Percentiles rank a stretch among this genome's conserved stretches.
Conservation (phyloP, 2,113 vertebrate species). For the Lepus americanus region DNA sequence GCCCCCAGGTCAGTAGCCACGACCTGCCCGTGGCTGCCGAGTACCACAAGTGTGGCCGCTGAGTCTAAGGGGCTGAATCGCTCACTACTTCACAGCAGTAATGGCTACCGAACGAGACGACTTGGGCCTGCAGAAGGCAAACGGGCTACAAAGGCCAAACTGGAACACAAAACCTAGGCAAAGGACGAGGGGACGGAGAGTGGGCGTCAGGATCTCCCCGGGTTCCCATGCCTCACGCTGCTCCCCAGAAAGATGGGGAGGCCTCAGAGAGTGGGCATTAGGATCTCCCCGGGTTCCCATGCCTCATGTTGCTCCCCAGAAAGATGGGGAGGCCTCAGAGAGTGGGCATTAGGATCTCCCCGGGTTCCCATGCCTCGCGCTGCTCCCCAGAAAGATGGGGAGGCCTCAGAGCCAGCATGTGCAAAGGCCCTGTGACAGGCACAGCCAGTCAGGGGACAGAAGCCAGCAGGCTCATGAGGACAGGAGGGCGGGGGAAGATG, state of each 20-base stretch:
- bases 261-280: too few relatives aligned
- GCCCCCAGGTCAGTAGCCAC: not conserved
- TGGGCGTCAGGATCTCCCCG: fast-evolving
- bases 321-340: not conserved
- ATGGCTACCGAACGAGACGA: fast-evolving
- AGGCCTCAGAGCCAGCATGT: fast-evolving
- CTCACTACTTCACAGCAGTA: fast-evolving
- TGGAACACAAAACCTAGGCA: fast-evolving
- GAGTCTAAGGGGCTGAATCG: not conserved
- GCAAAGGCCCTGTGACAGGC: conserved; percentile 17
- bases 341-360: not conserved
- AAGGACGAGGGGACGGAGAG: not conserved
- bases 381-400: not conserved
- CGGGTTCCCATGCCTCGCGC: fast-evolving
- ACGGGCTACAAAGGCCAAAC: not conserved
- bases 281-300: fast-evolving
- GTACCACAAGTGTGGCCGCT: not conserved
- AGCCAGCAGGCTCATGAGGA: not conserved
- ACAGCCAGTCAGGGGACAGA: fast-evolving
- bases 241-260: not conserved
- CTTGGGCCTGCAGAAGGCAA: fast-evolving
- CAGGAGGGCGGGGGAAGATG: fast-evolving
- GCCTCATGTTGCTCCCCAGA: not conserved
- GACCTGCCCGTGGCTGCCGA: not conserved
- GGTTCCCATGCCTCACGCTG: not conserved